Evolutionary conservation across 2,888 invertebrate genomes (phyloP), one percentile per base, ranked within the genome.

Genomic region (Ecdyonurus torrentis): DNA sequence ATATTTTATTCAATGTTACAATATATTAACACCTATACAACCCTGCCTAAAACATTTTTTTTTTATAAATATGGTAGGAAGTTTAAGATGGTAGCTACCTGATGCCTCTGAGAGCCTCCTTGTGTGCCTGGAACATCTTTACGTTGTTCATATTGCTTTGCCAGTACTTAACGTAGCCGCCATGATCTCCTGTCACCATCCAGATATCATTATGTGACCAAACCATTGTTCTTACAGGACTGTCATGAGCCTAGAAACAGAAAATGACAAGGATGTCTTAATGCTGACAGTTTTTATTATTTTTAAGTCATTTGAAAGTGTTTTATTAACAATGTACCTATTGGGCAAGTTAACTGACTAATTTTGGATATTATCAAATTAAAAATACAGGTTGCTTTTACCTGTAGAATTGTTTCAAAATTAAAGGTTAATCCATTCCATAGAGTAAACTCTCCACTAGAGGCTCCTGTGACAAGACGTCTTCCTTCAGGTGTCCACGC

Each of bases 91-190:
- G 37, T 37, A 37, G n/a, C 19, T 87, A 93, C 92, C 91, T 91
- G 82, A 99, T 89, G 79, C 97, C 97, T 77, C 99, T 86, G 70
- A 99, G 89, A 68, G 99, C 93, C 82, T 99, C 99, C 84, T 99
- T 98, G 78, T 99, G 99, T 64, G 98, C 99, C 79, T 98, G 98
- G 81, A 95, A 99, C 96, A 99, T 98, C 83, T 99, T 98, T 64
- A 99, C 99, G 80, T 99, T 99, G 81, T 99, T 99, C 99, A 99
- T 99, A 78, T 99, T 99, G 70, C 96, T 94, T 81, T 99, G 99
- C 99, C 99, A 99, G 79, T 99, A 99, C 74, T 99, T 99, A 67
- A 99, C 94, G 75, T 92, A 99, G 65, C 99, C 99, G 61, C 90
- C 89, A 75, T 98, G 97, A 78, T 99, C 99, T 23, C 94, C 99